These are phyloP conservation scores for Pseudochaenichthys georgianus DNA, from an alignment of 2,797 vertebrate species.

Conservation along the genomic window DNA sequence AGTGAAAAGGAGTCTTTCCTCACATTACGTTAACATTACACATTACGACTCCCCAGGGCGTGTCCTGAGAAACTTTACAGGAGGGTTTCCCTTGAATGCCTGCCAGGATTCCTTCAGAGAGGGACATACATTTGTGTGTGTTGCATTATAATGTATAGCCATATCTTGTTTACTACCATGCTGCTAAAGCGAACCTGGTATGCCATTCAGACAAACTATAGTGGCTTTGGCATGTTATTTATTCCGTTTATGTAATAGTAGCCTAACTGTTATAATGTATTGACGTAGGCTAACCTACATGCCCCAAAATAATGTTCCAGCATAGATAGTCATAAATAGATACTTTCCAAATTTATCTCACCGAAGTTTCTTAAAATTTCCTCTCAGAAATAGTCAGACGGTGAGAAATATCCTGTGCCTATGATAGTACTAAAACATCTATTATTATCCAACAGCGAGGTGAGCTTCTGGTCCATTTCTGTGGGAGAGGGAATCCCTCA, in stretches of 20 bases:
- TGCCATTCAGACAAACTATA: not conserved
- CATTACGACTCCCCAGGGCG: constrained; percentile 79
- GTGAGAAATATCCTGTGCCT: constrained; percentile 84
- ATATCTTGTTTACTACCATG: not conserved
- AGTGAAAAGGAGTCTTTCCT: constrained; percentile 53
- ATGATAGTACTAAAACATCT: constrained; percentile 77
- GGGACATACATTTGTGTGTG: constrained; percentile 15
- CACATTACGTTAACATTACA: constrained; percentile 32
- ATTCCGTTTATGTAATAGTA: not conserved
- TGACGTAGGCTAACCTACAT: constrained; percentile 12
- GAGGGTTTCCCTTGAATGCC: constrained; percentile 71
- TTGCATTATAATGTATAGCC: constrained; percentile 20
- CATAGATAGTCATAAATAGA: constrained; percentile 49
- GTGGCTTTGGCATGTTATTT: not conserved
- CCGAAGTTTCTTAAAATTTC: constrained; percentile 61
- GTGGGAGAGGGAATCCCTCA: constrained; percentile 97
- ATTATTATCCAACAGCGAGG: constrained; percentile 89
- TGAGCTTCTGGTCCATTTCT: constrained; percentile 81
- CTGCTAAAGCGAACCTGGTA: not conserved
- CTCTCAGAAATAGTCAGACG: constrained; percentile 78
- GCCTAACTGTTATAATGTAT: constrained; percentile 3
- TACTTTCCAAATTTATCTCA: constrained; percentile 68
- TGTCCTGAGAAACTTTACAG: constrained; percentile 78
- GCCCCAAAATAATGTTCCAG: constrained; percentile 38
- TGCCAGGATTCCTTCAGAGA: constrained; percentile 56